Evolutionary conservation across 2,113 vertebrate genomes (phyloP).

Genomic region (Hippolais icterina): DNA sequence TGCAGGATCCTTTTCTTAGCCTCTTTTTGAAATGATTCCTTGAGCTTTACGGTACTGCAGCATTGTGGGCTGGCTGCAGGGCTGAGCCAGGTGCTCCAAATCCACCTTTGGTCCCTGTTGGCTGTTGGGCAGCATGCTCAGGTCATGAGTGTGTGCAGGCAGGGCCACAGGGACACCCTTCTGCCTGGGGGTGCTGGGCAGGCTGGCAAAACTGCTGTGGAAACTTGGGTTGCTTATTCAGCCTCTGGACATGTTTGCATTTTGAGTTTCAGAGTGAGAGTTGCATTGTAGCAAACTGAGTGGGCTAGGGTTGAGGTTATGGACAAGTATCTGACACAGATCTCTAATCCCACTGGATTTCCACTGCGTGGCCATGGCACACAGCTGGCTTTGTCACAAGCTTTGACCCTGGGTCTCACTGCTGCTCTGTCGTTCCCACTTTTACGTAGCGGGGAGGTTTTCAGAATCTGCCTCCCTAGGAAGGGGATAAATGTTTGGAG

Average conservation of each 20-base stretch:
- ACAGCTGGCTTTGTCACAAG: neutral
- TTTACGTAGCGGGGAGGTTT: neutral
- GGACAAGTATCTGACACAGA: neutral
- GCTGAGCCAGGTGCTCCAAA: neutral
- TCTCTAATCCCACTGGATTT: neutral
- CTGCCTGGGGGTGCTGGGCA: neutral
- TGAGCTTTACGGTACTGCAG: neutral
- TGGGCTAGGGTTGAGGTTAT: neutral
- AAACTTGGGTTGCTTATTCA: neutral
- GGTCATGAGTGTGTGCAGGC: neutral
- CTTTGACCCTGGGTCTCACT: neutral
- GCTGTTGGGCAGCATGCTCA: fast-evolving
- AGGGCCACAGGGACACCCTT: neutral
- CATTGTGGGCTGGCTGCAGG: neutral
- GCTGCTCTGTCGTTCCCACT: neutral
- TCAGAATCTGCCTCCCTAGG: neutral
- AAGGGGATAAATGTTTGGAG: neutral
- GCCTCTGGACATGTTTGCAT: neutral
- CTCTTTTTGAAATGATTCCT: neutral
- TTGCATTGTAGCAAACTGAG: neutral
- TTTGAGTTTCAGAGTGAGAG: neutral
- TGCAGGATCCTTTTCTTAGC: neutral
- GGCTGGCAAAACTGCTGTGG: neutral
- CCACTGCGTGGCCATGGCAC: neutral
- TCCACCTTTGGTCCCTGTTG: neutral